Conservation (phyloP, 2,888 invertebrate species). For the Ptilodon capucinus region DNA sequence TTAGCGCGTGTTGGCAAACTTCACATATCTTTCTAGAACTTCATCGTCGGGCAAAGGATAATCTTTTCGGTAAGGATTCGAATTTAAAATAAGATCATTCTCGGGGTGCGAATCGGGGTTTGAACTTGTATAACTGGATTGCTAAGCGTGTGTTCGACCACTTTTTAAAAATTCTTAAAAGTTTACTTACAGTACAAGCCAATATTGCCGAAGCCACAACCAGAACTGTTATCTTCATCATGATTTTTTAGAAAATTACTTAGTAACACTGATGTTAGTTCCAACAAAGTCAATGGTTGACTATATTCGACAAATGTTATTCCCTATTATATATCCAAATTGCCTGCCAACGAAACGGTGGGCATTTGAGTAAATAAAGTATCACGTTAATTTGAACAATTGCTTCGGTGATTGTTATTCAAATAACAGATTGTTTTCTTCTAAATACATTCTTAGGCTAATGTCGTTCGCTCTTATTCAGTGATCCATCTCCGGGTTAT, state of each 20-base stretch:
- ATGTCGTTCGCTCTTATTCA: not conserved
- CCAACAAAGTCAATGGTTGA: conserved; percentile 2
- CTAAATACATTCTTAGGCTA: not conserved
- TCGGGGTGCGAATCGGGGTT: too few relatives aligned
- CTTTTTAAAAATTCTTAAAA: not conserved
- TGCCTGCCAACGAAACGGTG: not conserved
- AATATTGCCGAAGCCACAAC: conserved; percentile 14
- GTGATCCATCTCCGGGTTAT: conserved; percentile 13
- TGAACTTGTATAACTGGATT: too few relatives aligned
- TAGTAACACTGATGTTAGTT: not conserved
- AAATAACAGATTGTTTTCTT: conserved; percentile 1
- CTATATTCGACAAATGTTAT: conserved; percentile 2
- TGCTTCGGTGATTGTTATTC: conserved; percentile 6
- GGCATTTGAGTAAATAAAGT: conserved; percentile 7
- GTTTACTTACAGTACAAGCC: conserved; percentile 23
- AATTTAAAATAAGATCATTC: too few relatives aligned
- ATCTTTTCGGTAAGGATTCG: too few relatives aligned
- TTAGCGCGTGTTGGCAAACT: too few relatives aligned
- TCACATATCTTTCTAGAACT: too few relatives aligned
- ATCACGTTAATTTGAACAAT: conserved; percentile 17
- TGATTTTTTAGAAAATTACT: conserved; percentile 6
- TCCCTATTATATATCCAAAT: conserved; percentile 20
- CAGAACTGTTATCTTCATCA: conserved; percentile 18
- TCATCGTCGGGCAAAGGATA: too few relatives aligned
- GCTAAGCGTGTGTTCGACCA: too few relatives aligned